Conservation (phyloP, 1,140 invertebrate species). For the Callitettix versicolor region DNA sequence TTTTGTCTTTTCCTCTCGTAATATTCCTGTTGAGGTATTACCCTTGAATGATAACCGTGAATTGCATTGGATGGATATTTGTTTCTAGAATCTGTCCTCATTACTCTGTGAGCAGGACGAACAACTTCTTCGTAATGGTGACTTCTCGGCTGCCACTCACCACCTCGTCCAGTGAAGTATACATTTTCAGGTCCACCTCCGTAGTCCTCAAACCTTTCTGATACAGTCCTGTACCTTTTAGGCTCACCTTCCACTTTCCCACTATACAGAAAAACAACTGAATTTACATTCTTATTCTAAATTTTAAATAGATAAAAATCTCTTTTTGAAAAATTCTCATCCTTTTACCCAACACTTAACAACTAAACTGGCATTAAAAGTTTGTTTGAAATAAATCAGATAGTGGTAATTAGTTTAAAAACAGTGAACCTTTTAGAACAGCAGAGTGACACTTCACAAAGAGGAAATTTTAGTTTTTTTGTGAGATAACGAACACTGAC, state of each 20-base stretch:
- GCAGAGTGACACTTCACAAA: no score
- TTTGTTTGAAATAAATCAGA: no score
- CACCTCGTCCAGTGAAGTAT: constrained; percentile 6
- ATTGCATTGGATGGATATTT: not conserved
- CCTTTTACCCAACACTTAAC: no score
- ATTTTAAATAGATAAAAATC: no score
- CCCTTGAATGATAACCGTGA: not conserved
- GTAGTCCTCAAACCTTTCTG: constrained; percentile 22
- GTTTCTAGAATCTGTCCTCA: not conserved
- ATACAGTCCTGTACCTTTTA: constrained; percentile 19
- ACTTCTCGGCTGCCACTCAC: not conserved
- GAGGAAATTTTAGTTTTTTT: no score
- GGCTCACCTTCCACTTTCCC: constrained; percentile 11
- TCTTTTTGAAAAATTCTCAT: no score
- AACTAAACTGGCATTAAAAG: no score
- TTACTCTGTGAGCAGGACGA: not conserved
- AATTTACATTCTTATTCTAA: no score
- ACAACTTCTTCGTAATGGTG: not conserved
- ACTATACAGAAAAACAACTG: no score
- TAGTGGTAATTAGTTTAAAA: no score
- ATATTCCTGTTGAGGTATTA: constrained; percentile 3
- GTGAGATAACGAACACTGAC: no score
- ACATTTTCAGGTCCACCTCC: constrained; percentile 13
- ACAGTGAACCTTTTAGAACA: no score
- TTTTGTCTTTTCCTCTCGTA: constrained; percentile 15